Conservation (phyloP, 2,888 invertebrate genomes). For the Ernsta delagoae region DNA sequence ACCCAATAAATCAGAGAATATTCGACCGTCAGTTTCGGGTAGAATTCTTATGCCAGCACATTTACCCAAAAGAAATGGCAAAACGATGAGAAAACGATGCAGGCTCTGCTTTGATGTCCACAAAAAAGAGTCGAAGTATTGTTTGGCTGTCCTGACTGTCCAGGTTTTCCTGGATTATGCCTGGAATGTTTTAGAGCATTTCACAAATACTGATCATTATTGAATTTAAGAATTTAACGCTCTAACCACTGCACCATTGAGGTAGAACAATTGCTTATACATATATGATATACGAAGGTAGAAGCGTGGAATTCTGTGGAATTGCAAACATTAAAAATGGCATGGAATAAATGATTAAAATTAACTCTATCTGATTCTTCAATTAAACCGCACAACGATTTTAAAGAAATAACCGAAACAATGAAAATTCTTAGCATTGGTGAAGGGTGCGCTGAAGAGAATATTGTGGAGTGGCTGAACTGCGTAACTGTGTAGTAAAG, state of each 20-base stretch:
- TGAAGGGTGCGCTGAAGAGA: too few relatives aligned
- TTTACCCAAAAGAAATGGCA: conserved; percentile 32
- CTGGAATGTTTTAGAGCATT: conserved; percentile 29
- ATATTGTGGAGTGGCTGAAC: not conserved
- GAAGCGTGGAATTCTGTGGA: too few relatives aligned
- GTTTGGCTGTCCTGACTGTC: conserved; percentile 36
- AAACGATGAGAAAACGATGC: conserved; percentile 37
- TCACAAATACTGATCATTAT: conserved; percentile 25
- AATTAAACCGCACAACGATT: too few relatives aligned
- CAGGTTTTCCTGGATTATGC: conserved; percentile 38
- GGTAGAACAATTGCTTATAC: conserved; percentile 4
- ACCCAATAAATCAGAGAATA: conserved; percentile 4
- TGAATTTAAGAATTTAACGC: conserved; percentile 4
- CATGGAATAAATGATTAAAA: too few relatives aligned
- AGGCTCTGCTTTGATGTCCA: conserved; percentile 31
- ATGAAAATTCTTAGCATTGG: too few relatives aligned
- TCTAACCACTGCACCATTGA: conserved; percentile 4
- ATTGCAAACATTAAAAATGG: too few relatives aligned
- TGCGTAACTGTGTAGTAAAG: not conserved
- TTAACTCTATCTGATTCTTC: too few relatives aligned
- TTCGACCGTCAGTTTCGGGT: conserved; percentile 5
- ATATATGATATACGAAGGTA: too few relatives aligned
- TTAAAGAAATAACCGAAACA: too few relatives aligned
- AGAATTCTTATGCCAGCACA: conserved; percentile 34
- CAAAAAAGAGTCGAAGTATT: conserved; percentile 29